Base-by-base conservation (phyloP, 2,113 vertebrate genomes). In the Orientallactaga bullata region DNA sequence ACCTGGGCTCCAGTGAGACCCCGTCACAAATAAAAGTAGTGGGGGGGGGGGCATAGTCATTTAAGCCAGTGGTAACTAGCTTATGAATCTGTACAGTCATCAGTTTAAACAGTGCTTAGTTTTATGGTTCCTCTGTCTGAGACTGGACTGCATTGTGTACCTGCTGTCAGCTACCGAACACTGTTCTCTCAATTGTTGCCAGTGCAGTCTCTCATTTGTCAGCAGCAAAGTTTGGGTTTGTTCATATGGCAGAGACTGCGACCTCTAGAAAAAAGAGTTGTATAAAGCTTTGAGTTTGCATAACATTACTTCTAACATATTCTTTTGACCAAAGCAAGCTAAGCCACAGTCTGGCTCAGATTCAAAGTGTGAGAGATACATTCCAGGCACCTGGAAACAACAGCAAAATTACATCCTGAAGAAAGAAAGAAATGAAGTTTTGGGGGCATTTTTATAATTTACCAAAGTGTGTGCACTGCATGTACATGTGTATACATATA, bases 381-480 rank as follows among this genome's bases (percentile, higher is more conserved):
- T 26, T 90, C 15, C 21, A 89, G 32, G 1, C 16, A 51, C 63
- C 39, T 65, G 16, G 6, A 63, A 73, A 9, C 13, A 65, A 16
- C 30, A 92, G 4, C 61, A 84, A 60, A 71, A 26, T 71, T 66
- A 72, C 9, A 51, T 73, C 69, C 20, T 20, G 66, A 35, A 42
- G 35, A 11, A 60, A 39, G 10, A 61, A 55, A 78, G n/a, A 13
- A 91, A 20, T 81, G 47, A 79, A 83, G 42, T 26, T 47, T 16
- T 21, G 10, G 82, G 30, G 9, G 21, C 24, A 35, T 72, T 95
- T 90, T 83, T 85, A 60, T 28, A 88, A 2, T 55, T 90, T 95
- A 26, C 28, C 39, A 23, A 20, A 32, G 32, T 76, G 2, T 69
- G 39, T n/a, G n/a, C n/a, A n/a, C n/a, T 39, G 28, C 3, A 26